Evolutionary conservation across 2,113 vertebrate genomes (phyloP).

Genomic region (cattle (Bos taurus)): DNA sequence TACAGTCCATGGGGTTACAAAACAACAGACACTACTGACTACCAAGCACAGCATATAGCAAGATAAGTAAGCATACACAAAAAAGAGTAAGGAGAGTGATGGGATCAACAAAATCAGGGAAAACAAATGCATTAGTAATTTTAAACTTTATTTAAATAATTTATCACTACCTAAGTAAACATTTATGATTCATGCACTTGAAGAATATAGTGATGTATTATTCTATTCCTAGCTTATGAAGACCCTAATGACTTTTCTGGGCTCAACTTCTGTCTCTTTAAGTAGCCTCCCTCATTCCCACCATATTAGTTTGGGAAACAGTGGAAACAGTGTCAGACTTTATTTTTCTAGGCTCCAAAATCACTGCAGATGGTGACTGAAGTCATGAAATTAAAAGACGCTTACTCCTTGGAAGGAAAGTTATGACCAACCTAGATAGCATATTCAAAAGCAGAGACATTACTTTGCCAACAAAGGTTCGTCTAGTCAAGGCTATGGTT

Average conservation of each 20-base stretch:
- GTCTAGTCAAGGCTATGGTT: too few relatives aligned
- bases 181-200: not conserved
- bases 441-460: too few relatives aligned
- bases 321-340: too few relatives aligned
- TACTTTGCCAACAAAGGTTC: too few relatives aligned
- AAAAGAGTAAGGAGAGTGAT: not conserved
- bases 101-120: rapidly evolving
- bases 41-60: not conserved
- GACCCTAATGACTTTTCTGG: not conserved
- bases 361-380: too few relatives aligned
- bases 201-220: not conserved
- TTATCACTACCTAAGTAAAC: not conserved
- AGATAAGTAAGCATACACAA: not conserved
- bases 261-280: not conserved
- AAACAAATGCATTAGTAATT: not conserved
- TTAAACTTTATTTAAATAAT: not conserved
- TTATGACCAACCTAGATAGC: too few relatives aligned
- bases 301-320: not conserved
- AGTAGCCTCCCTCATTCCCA: not conserved
- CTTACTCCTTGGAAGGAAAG: too few relatives aligned
- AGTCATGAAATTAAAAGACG: too few relatives aligned
- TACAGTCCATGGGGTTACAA: not conserved
- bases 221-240: not conserved
- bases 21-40: not conserved
- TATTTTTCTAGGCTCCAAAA: too few relatives aligned